Percentiles rank a stretch among this genome's conserved stretches.
Conservation (phyloP, 2,797 vertebrate species). For the Ctenochaetus hawaiiensis region DNA sequence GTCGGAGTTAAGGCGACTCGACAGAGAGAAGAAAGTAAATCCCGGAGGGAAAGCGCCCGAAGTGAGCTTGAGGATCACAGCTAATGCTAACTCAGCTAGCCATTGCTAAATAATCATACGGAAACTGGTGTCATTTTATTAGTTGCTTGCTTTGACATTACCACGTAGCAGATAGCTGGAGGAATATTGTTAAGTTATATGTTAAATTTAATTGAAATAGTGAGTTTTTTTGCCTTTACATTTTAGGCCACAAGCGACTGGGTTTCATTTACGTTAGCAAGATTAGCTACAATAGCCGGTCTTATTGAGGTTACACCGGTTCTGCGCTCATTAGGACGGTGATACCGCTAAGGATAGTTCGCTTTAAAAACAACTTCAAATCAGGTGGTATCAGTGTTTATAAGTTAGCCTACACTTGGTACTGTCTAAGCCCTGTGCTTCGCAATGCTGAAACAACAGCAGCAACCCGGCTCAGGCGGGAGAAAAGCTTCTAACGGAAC, state of each 20-base stretch:
- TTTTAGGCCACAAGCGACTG: constrained; percentile 75
- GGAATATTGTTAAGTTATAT: constrained; percentile 28
- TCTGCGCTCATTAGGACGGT: constrained; percentile 52
- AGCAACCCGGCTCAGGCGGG: constrained; percentile 86
- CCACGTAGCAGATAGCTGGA: constrained; percentile 29
- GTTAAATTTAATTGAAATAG: constrained; percentile 43
- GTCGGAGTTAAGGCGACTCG: constrained; percentile 59
- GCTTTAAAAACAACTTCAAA: constrained; percentile 49
- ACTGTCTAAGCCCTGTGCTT: constrained; percentile 71
- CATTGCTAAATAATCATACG: constrained; percentile 70
- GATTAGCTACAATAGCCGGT: constrained; percentile 74
- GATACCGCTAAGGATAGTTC: constrained; percentile 55
- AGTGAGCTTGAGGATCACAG: constrained; percentile 75
- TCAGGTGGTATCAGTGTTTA: constrained; percentile 48
- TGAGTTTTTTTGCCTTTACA: constrained; percentile 42
- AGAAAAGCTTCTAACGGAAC: constrained; percentile 88
- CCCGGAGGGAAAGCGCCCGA: constrained; percentile 74
- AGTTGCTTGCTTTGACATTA: constrained; percentile 54
- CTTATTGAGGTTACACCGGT: constrained; percentile 69
- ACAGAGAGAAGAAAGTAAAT: constrained; percentile 71
- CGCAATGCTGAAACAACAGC: constrained; percentile 86
- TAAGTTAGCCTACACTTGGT: constrained; percentile 62
- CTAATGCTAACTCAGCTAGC: constrained; percentile 77
- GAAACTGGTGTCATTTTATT: constrained; percentile 64
- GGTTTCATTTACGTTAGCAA: constrained; percentile 46